These are phyloP conservation scores for Monoplex corrugatus DNA, from an alignment of 2,888 invertebrate genomes.

Conservation along the genomic window DNA sequence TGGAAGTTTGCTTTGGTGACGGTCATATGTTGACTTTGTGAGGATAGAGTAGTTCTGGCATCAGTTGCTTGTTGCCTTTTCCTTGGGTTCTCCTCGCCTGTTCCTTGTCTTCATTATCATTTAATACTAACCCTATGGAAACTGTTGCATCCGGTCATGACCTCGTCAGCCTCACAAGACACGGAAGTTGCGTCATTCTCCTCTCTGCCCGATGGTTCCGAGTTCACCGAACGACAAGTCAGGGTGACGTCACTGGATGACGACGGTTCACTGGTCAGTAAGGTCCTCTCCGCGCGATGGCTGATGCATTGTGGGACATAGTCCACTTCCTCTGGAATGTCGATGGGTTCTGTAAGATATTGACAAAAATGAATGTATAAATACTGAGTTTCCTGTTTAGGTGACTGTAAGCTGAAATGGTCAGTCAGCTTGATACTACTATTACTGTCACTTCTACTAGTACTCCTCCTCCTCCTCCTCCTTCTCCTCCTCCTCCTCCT, in stretches of 20 bases:
- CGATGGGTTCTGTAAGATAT: conserved; percentile 34
- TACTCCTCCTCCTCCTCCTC: too few relatives aligned
- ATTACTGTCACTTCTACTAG: too few relatives aligned
- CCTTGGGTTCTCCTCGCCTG: background rate
- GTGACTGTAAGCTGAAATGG: too few relatives aligned
- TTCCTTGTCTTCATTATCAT: too few relatives aligned
- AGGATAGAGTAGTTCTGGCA: background rate
- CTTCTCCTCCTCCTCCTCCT: too few relatives aligned
- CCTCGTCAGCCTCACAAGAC: conserved; percentile 50
- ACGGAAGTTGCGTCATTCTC: conserved; percentile 53
- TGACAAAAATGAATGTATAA: too few relatives aligned
- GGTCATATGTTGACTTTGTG: too few relatives aligned
- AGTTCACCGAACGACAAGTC: conserved; percentile 51
- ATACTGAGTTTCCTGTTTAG: too few relatives aligned
- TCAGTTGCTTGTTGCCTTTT: background rate
- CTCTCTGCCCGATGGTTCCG: conserved; percentile 50
- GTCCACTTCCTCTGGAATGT: conserved; percentile 28
- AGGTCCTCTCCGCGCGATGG: conserved; percentile 42
- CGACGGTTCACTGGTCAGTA: conserved; percentile 26
- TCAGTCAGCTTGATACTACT: too few relatives aligned
- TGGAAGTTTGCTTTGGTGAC: background rate
- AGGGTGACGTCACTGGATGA: conserved; percentile 18
- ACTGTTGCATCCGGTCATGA: conserved; percentile 57
- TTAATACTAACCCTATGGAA: conserved; percentile 42
- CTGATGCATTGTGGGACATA: conserved; percentile 50